Percentiles rank a stretch among this genome's conserved stretches.
Conservation (phyloP, 2,113 vertebrate species). For the Melierax canorus region DNA sequence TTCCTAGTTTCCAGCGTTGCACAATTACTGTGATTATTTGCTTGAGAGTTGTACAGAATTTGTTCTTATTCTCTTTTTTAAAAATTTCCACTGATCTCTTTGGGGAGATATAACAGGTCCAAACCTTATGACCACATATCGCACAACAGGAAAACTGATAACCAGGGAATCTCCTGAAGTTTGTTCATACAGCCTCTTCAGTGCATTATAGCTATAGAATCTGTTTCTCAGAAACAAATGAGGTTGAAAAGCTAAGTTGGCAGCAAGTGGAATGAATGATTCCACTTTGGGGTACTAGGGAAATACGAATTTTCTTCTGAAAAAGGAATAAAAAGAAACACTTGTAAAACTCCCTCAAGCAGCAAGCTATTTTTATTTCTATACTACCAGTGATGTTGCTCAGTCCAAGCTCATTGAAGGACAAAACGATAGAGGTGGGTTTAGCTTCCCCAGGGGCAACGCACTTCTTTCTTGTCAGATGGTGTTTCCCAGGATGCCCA, state of each 20-base stretch:
- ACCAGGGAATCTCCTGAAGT: not conserved
- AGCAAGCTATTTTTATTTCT: not conserved
- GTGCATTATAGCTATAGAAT: not conserved
- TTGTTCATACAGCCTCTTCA: not conserved
- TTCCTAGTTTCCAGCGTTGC: not conserved
- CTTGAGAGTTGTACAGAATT: not conserved
- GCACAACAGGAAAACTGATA: not conserved
- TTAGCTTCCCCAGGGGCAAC: constrained; percentile 82
- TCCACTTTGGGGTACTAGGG: not conserved
- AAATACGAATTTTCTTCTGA: not conserved
- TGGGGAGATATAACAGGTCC: not conserved
- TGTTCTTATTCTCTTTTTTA: not conserved
- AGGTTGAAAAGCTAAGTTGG: not conserved
- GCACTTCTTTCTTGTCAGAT: constrained; percentile 88
- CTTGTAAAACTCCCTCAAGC: not conserved
- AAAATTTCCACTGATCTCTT: not conserved
- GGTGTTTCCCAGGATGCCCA: constrained; percentile 86
- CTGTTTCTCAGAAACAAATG: not conserved
- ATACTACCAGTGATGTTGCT: constrained; percentile 85
- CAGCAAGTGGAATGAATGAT: not conserved
- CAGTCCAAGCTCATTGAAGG: constrained; percentile 84
- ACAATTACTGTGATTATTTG: not conserved
- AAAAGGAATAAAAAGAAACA: not conserved
- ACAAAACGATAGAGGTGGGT: constrained; percentile 84
- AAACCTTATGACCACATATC: not conserved